Conservation (phyloP, 2,888 invertebrate genomes). For the Trachelus tabidus region DNA sequence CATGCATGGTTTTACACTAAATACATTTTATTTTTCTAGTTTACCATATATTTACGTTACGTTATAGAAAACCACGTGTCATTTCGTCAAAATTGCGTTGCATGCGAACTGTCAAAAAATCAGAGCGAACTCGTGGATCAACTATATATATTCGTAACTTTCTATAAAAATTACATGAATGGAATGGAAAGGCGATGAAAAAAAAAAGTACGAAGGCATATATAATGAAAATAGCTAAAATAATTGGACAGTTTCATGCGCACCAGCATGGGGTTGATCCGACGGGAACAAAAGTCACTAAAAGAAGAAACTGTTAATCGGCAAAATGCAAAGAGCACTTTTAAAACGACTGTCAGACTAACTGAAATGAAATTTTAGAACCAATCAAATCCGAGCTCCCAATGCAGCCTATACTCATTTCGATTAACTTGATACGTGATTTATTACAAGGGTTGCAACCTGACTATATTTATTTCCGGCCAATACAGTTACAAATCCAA, state of each 20-base stretch:
- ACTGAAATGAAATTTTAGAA: background rate
- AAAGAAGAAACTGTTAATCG: background rate
- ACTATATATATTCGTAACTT: background rate
- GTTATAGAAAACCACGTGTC: too few species aligned
- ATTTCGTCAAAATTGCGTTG: too few species aligned
- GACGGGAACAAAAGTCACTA: background rate
- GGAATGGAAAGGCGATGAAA: too few species aligned
- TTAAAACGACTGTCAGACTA: background rate
- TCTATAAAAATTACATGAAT: background rate
- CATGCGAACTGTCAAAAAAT: too few species aligned
- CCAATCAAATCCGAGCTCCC: background rate
- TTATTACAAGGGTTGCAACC: background rate
- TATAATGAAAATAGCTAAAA: background rate
- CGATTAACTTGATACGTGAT: background rate
- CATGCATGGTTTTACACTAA: too few species aligned
- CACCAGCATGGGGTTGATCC: background rate
- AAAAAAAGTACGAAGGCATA: too few species aligned
- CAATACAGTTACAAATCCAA: background rate
- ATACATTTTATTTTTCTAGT: too few species aligned
- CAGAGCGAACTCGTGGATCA: too few species aligned
- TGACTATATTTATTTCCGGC: background rate
- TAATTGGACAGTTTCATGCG: background rate
- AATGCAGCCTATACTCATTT: background rate
- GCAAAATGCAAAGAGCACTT: background rate
- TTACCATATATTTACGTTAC: too few species aligned